These are phyloP conservation scores for Tetramorium alpestre DNA, from an alignment of 1,140 invertebrate species.

Conservation along the genomic window DNA sequence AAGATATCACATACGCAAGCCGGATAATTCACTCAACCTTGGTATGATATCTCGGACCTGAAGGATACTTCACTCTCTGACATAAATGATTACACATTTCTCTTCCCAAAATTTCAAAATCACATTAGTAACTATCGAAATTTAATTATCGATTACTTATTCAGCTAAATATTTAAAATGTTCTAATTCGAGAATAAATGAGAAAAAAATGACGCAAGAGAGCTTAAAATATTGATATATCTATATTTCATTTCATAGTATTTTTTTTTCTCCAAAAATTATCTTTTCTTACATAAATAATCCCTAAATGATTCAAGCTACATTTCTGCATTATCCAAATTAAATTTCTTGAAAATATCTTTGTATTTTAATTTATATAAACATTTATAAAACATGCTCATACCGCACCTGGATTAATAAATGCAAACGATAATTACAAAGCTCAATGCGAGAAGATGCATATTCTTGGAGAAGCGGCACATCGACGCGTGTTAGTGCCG, in stretches of 20 bases:
- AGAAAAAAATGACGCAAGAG: neutral
- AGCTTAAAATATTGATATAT: neutral
- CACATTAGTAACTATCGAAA: neutral
- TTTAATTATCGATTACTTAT: neutral
- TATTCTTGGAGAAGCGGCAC: neutral
- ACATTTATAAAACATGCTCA: neutral
- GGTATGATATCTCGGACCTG: conserved; percentile 36
- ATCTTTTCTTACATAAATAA: neutral
- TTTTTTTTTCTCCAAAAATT: neutral
- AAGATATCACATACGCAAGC: conserved; percentile 53
- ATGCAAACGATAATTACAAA: neutral
- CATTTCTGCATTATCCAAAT: neutral
- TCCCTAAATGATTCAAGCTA: neutral
- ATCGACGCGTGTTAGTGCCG: conserved; percentile 37
- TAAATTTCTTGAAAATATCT: neutral
- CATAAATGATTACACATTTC: conserved; percentile 22
- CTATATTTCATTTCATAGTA: neutral
- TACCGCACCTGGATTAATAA: neutral
- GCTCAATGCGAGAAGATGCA: neutral
- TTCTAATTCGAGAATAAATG: neutral
- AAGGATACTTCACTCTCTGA: conserved; percentile 41
- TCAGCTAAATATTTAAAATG: neutral
- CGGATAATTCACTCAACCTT: conserved; percentile 55
- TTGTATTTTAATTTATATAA: neutral
- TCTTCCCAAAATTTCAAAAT: conserved; percentile 4